Evolutionary conservation across 2,113 vertebrate genomes (phyloP), one percentile per base, ranked within the genome.

Genomic region (Paratilapia polleni): DNA sequence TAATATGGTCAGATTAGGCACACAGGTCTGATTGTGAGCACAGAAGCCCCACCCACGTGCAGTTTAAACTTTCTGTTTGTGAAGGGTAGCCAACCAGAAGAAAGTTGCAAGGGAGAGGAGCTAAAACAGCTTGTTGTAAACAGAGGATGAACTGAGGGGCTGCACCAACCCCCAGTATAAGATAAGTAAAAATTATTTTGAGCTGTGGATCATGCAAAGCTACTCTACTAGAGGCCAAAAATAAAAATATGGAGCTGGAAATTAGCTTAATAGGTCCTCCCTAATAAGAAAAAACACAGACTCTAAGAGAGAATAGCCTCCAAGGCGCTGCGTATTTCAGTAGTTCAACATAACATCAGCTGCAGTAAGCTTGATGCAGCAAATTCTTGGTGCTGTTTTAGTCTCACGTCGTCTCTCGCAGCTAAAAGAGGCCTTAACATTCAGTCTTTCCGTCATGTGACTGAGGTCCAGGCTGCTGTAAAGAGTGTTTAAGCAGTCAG

Each of bases 391-490:
- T 24, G 10, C n/a, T 14, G n/a, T 22, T 24, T 5, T 47, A 49
- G 13, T 15, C 43, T 49, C 43, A 56, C 10, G 20, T 4, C 4
- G 4, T 56, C 20, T 56, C 54, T n/a, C 54, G n/a, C 22, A 58
- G 66, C 10, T 73, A 0, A 52, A 52, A 73, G 26, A 54, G 36
- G 66, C 83, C 1, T 63, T 57, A 47, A 20, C 47, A 24, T 61
- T 78, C 62, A 22, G 74, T 1, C 22, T 47, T 5, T 14, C 2
- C 0, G 24, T 83, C 88, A 86, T 54, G 78, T 77, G 89, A 86
- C 49, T 3, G 13, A 5, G 64, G 59, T 77, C 34, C 26, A 36
- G 47, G 79, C 87, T 0, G 66, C 60, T 60, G 26, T 17, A 31
- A 79, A 8, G 11, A 47, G 19, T 7, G 4, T 81, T 79, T 61